Percentiles rank a stretch among this genome's conserved stretches.
Conservation (phyloP, 2,888 invertebrate genomes). For the Lamellibrachia satsuma region DNA sequence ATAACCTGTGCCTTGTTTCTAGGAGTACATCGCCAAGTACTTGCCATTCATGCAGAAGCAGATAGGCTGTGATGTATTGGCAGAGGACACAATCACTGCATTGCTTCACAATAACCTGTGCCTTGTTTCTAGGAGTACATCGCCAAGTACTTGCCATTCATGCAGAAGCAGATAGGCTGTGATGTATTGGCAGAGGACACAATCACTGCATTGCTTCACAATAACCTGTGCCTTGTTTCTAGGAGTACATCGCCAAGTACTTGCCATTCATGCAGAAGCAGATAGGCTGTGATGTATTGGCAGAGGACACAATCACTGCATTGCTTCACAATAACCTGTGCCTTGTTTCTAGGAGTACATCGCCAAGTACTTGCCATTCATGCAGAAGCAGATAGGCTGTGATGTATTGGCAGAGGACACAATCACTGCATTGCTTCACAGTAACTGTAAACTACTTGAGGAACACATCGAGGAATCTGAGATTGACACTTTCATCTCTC, state of each 20-base stretch:
- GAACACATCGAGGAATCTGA: constrained; percentile 98
- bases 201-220: constrained; percentile 99
- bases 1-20: not conserved
- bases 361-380: constrained; percentile 97
- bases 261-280: constrained; percentile 77
- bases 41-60: not conserved
- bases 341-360: constrained; percentile 84
- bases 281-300: constrained; percentile 98
- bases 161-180: not conserved
- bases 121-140: not conserved
- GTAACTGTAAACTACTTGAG: constrained; percentile 95
- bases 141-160: not conserved
- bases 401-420: constrained; percentile 99
- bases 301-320: constrained; percentile 99
- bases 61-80: no score
- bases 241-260: not conserved
- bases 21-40: not conserved
- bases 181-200: constrained; percentile 81
- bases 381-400: constrained; percentile 99
- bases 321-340: constrained; percentile 92
- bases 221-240: constrained; percentile 80
- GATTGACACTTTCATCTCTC: constrained; percentile 97
- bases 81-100: no score
- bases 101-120: not conserved
- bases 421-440: constrained; percentile 96